These are phyloP conservation scores for Musca vetustissima DNA, from an alignment of 1,140 invertebrate species.

Conservation along the genomic window DNA sequence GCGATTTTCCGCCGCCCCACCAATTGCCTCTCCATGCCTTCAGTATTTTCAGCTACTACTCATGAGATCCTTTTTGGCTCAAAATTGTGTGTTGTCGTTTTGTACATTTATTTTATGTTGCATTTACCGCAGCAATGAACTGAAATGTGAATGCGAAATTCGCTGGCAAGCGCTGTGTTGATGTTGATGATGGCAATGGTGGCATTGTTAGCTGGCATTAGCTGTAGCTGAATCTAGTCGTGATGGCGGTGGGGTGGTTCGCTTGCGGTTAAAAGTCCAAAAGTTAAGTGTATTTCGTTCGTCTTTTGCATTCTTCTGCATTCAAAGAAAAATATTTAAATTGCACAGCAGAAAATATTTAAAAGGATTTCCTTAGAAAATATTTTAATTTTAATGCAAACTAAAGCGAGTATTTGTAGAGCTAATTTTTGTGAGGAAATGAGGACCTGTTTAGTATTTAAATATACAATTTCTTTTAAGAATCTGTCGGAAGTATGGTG, in stretches of 20 bases:
- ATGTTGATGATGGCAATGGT: too few relatives aligned
- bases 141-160: constrained; percentile 1
- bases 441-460: too few relatives aligned
- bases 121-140: neutral
- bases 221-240: neutral
- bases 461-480: too few relatives aligned
- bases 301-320: too few relatives aligned
- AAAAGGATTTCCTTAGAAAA: constrained; percentile 9
- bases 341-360: neutral
- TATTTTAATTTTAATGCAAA: too few relatives aligned
- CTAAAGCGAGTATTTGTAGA: too few relatives aligned
- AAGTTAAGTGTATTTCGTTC: constrained; percentile 7
- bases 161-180: too few relatives aligned
- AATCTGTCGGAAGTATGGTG: too few relatives aligned
- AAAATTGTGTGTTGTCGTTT: constrained; percentile 11
- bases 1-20: too few relatives aligned
- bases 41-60: neutral
- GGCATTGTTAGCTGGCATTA: neutral
- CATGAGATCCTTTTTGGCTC: neutral
- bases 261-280: constrained; percentile 15
- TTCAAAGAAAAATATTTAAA: neutral
- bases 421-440: too few relatives aligned
- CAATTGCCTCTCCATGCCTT: neutral
- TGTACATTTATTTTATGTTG: neutral
- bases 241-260: too few relatives aligned